phyloP scores from a whole-genome alignment of 2,113 vertebrate species.

The Lagopus muta region DNA sequence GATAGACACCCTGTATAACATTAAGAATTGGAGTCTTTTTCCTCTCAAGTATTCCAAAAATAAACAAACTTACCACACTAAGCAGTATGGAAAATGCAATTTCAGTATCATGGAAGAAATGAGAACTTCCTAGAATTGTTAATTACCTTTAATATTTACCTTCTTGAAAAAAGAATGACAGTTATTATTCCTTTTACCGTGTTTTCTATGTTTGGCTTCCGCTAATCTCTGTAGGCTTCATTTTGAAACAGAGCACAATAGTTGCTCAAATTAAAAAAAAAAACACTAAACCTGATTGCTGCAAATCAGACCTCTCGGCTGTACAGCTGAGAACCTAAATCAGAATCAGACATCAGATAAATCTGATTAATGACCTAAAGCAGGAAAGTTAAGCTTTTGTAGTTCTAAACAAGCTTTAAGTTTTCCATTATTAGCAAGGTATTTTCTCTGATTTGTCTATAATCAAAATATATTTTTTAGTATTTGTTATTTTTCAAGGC shows the following conservation, averaged over 20 bases:
- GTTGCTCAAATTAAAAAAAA: neutral
- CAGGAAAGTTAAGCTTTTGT: neutral
- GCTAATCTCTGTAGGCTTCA: neutral
- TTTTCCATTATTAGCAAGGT: neutral
- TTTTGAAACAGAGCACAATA: neutral
- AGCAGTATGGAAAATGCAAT: neutral
- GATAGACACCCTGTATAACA: neutral
- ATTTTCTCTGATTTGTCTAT: neutral
- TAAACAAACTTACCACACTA: neutral
- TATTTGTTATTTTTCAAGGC: neutral
- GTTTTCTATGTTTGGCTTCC: neutral
- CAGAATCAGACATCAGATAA: neutral
- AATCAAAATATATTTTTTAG: neutral
- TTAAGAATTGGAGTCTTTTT: neutral
- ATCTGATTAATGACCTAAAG: neutral
- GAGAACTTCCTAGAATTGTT: neutral
- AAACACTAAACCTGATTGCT: neutral
- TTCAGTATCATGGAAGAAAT: neutral
- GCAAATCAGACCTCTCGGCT: neutral
- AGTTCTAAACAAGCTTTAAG: neutral
- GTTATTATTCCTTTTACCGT: neutral
- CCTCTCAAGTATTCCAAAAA: neutral
- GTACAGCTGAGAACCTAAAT: neutral
- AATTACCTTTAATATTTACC: slow-evolving; percentile 11
- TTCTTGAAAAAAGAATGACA: neutral